Percentiles rank a stretch among this genome's conserved stretches.
Evolutionary conservation across 2,113 vertebrate species (phyloP).

Genomic region (Eurypyga helias): DNA sequence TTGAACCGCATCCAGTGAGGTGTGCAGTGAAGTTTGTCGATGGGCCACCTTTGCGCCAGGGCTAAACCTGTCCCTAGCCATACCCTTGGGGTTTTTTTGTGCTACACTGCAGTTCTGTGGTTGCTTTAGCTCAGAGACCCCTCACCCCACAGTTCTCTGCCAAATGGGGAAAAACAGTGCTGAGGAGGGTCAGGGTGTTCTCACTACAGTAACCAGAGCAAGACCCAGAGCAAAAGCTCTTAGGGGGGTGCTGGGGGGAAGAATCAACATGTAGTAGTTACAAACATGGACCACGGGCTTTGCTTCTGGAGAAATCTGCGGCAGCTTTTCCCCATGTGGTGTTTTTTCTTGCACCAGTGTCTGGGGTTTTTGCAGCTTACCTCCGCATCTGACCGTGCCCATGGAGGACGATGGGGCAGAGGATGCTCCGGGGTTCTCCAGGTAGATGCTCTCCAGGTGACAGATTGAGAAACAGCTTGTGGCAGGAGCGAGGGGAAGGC

Average conservation of each 20-base stretch:
- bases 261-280: background rate
- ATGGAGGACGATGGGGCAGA: background rate
- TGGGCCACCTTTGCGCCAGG: background rate
- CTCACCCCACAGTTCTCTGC: background rate
- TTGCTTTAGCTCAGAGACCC: background rate
- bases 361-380: background rate
- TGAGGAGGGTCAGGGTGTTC: background rate
- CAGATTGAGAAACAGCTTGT: background rate
- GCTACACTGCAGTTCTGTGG: rapidly evolving
- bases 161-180: background rate
- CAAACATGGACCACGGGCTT: background rate
- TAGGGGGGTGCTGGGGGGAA: rapidly evolving
- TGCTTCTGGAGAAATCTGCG: background rate
- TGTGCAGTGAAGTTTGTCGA: background rate
- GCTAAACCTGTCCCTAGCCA: background rate
- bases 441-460: background rate
- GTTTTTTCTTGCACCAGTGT: background rate
- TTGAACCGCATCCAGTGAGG: rapidly evolving
- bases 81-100: rapidly evolving
- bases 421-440: rapidly evolving
- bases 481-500: background rate
- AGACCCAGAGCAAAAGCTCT: background rate
- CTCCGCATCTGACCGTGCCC: background rate
- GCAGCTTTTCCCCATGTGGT: rapidly evolving
- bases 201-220: rapidly evolving